A percentile compares a stretch with the other conserved stretches of the same genome.
These are phyloP conservation scores for Calephelis nemesis DNA, from an alignment of 1,140 invertebrate species.

Conservation along the genomic window DNA sequence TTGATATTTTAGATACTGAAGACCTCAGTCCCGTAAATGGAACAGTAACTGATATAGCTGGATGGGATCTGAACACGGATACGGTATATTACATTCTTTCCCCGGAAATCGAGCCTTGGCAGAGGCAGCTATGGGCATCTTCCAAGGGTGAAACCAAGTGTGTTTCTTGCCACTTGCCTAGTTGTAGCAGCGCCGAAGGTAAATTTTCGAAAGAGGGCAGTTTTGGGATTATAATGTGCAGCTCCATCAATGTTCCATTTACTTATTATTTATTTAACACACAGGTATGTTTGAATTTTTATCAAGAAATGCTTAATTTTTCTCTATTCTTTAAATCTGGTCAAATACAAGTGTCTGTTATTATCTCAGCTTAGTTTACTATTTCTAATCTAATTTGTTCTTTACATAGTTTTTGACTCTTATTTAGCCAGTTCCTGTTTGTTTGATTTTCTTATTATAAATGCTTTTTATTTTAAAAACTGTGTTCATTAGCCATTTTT, in stretches of 20 bases:
- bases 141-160: constrained; percentile 58
- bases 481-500: no score
- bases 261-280: constrained; percentile 54
- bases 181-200: constrained; percentile 53
- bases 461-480: no score
- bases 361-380: no score
- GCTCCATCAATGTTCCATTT: constrained; percentile 50
- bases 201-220: constrained; percentile 51
- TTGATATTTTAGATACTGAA: constrained; percentile 49
- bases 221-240: constrained; percentile 57
- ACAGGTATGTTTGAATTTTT: constrained; percentile 39
- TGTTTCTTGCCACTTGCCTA: constrained; percentile 65
- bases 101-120: constrained; percentile 68
- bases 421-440: no score
- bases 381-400: no score
- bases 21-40: constrained; percentile 83
- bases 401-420: no score
- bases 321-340: no score
- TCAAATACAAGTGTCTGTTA: no score
- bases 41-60: constrained; percentile 69
- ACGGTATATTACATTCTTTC: constrained; percentile 77
- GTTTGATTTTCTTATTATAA: no score
- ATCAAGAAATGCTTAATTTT: neutral
- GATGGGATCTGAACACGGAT: constrained; percentile 73
- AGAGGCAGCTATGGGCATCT: constrained; percentile 77